Evolutionary conservation across 2,888 invertebrate genomes (phyloP).

Genomic region (Cephalotes varians): DNA sequence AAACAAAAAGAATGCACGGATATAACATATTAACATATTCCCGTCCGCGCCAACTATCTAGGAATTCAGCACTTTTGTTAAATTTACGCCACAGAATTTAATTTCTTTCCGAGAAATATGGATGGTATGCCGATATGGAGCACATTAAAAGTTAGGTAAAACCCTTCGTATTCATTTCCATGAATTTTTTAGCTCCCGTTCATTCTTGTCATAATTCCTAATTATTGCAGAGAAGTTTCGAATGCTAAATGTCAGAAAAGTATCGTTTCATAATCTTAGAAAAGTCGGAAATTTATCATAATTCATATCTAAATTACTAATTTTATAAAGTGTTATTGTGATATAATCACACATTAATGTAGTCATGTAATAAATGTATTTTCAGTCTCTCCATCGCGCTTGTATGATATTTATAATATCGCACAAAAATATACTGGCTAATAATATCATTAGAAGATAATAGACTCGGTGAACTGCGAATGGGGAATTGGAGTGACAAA

Average conservation of each 20-base stretch:
- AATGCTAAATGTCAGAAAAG: slow-evolving; percentile 17
- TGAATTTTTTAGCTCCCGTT: slow-evolving; percentile 19
- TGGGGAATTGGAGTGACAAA: slow-evolving; percentile 23
- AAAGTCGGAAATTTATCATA: neutral
- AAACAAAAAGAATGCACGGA: neutral
- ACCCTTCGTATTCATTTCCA: slow-evolving; percentile 44
- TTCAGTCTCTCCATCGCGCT: neutral
- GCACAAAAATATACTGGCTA: neutral
- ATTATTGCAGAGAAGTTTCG: slow-evolving; percentile 33
- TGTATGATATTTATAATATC: neutral
- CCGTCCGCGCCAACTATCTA: slow-evolving; percentile 4
- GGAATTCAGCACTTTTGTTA: slow-evolving; percentile 33
- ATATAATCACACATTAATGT: neutral
- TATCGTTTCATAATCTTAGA: neutral
- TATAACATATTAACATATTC: slow-evolving; percentile 34
- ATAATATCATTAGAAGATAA: slow-evolving; percentile 44
- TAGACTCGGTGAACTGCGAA: slow-evolving; percentile 7
- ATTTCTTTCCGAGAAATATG: slow-evolving; percentile 46
- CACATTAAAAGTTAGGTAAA: slow-evolving; percentile 40
- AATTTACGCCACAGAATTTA: slow-evolving; percentile 42
- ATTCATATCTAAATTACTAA: neutral
- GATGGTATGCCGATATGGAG: slow-evolving; percentile 38
- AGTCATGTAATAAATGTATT: neutral
- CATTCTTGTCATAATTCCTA: slow-evolving; percentile 26
- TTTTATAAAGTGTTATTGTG: neutral